Base-by-base conservation (phyloP, 2,113 vertebrate species). In the Proteles cristata region DNA sequence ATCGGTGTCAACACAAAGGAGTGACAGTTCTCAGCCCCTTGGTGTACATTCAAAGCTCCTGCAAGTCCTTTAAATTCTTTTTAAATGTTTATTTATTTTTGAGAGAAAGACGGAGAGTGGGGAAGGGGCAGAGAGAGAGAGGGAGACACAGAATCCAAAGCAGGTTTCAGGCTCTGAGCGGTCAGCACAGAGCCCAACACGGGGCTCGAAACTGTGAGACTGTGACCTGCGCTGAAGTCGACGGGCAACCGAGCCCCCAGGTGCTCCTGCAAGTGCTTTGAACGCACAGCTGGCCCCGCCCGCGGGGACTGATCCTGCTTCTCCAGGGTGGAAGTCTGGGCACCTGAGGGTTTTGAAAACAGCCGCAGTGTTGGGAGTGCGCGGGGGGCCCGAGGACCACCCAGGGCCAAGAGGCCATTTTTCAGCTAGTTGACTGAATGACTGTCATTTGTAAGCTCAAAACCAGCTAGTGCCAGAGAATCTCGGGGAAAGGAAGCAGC, bases 341-440 rank as follows among this genome's bases (percentile, higher is more conserved):
- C 35, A 25, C 35, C 45, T 1, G 80, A 11, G 4, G 31, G 2
- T 7, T 45, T 5, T 48, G 48, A 58, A 26, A 74, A 9, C 45
- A 39, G 5, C 0, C 50, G 7, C 2, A 0, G n/a, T 4, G 17
- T 15, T 33, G 39, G 39, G 12, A 0, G 5, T 0, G 0, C 17
- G 0, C 89, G 1, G 35, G 19, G 31, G 65, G 10, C 0, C 3
- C 4, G 4, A 17, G 50, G 33, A 28, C 43, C 5, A 7, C 12
- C 35, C 4, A 8, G 4, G 8, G 5, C 28, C 31, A 58, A 21
- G 83, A 50, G 5, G 45, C 53, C 2, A 2, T 23, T 63, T 85
- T 80, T 68, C 81, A 45, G 58, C 33, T 31, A 12, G 21, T 31
- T 17, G 45, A 25, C 4, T 0, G 45, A 25, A 5, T 0, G 0